A percentile compares a stretch with the other conserved stretches of the same genome.
These are phyloP conservation scores for Leptosomus discolor DNA, from an alignment of 2,113 vertebrate genomes.

Conservation along the genomic window DNA sequence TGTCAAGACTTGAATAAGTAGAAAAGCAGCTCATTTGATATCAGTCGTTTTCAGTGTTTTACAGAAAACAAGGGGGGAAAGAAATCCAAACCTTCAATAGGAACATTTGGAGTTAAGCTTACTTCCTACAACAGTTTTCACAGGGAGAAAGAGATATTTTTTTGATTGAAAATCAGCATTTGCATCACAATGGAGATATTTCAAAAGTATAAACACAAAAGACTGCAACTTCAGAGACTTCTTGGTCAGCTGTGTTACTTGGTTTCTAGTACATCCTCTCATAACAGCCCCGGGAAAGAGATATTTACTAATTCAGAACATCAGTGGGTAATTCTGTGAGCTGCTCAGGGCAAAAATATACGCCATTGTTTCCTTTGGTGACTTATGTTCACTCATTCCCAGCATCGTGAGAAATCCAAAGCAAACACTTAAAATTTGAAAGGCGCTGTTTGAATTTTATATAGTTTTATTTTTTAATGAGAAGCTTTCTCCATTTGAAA, in stretches of 20 bases:
- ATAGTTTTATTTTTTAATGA: not conserved
- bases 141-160: conserved; percentile 27
- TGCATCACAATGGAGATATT: conserved; percentile 81
- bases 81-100: not conserved
- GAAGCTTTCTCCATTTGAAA: not conserved
- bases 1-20: not conserved
- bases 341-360: not conserved
- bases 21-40: not conserved
- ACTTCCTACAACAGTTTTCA: conserved; percentile 55
- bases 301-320: not conserved
- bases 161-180: conserved; percentile 73
- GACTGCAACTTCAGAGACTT: conserved; percentile 70
- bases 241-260: conserved; percentile 35
- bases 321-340: not conserved
- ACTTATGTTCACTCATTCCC: not conserved
- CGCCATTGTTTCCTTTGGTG: not conserved
- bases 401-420: not conserved
- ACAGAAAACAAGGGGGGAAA: conserved; percentile 14
- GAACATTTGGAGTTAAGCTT: conserved; percentile 41
- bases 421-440: not conserved
- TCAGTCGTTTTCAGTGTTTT: not conserved
- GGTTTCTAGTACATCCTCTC: conserved; percentile 32
- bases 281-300: not conserved
- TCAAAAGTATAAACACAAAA: conserved; percentile 77
- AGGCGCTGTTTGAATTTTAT: not conserved